Evolutionary conservation across 64 coral and sea anemone genomes (phyloP), one percentile per base, ranked within the genome.

Genomic region (Exaiptasia diaphana): DNA sequence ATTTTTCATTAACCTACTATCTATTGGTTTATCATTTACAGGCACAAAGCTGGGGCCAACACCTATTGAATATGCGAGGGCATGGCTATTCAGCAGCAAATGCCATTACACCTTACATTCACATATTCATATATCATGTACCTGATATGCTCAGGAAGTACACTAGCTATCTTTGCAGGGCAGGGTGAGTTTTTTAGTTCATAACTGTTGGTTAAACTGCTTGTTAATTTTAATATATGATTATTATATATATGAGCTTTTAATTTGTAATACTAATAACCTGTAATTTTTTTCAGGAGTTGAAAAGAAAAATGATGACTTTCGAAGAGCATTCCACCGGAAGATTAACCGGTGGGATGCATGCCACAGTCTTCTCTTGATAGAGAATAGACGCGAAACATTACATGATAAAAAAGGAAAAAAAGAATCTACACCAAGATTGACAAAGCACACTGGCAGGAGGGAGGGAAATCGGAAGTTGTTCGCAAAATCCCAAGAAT

Each of bases 91-190:
- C 37, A 13, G 38, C 57, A 17, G 60, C 68, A 41, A 28, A 53
- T 38, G 59, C 55, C 17, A 75, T 86, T 30, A 86, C 83, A 48
- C 83, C 83, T 21, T 76, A 86, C 59, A 67, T 86, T 20, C 83
- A 86, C 55, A 63, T 76, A 17, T 28, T 74, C 3, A 57, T 85
- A 9, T 44, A 74, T 17, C 82, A 75, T 67, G 53, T 85, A 31
- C 67, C 52, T 10, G 35, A 63, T 10, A 67, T 83, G 34, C 48
- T 83, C 20, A 50, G 20, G 2, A 24, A 2, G 12, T 64, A 83
- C 45, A 31, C 33, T 83, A 27, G 31, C 24, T n/a, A 56, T 28
- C 0, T 83, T 58, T 56, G 67, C 64, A 50, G 81, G 81, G 40
- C 67, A 83, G 52, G 81, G 81, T 83, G 59, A 24, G 17, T 53